Conservation (phyloP, 2,888 invertebrate genomes). For the Andrena dorsata region DNA sequence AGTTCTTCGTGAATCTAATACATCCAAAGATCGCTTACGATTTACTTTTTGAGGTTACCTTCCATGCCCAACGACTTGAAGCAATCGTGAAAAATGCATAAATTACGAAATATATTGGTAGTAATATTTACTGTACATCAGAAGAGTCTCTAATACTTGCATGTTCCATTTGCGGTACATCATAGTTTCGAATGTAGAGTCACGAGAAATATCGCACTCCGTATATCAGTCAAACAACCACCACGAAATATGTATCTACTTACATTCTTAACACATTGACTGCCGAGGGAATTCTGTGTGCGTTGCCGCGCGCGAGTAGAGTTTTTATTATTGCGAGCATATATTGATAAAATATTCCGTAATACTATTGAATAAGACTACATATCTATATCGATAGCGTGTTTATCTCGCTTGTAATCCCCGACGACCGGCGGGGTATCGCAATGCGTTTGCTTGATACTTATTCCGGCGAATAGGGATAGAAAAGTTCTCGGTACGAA, state of each 20-base stretch:
- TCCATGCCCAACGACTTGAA: background rate
- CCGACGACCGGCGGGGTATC: no score
- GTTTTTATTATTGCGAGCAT: no score
- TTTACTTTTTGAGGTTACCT: slow-evolving; percentile 39
- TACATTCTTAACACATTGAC: slow-evolving; percentile 26
- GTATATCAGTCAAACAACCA: background rate
- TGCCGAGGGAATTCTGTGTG: no score
- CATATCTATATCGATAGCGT: no score
- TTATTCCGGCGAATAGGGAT: no score
- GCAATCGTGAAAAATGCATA: background rate
- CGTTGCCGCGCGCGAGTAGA: no score
- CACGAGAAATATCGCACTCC: background rate
- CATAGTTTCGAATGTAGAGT: background rate
- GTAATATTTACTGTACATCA: background rate
- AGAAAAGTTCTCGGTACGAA: no score
- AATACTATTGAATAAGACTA: no score
- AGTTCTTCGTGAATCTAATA: background rate
- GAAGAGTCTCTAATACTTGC: background rate
- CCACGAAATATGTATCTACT: slow-evolving; percentile 24
- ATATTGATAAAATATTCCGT: no score
- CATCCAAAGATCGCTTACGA: background rate
- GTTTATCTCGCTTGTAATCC: no score
- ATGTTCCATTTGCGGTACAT: slow-evolving; percentile 1
- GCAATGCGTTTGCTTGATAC: no score
- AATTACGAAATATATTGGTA: background rate